Evolutionary conservation across 2,113 vertebrate genomes (phyloP), one percentile per base, ranked within the genome.

Genomic region (Ageneiosus marmoratus): DNA sequence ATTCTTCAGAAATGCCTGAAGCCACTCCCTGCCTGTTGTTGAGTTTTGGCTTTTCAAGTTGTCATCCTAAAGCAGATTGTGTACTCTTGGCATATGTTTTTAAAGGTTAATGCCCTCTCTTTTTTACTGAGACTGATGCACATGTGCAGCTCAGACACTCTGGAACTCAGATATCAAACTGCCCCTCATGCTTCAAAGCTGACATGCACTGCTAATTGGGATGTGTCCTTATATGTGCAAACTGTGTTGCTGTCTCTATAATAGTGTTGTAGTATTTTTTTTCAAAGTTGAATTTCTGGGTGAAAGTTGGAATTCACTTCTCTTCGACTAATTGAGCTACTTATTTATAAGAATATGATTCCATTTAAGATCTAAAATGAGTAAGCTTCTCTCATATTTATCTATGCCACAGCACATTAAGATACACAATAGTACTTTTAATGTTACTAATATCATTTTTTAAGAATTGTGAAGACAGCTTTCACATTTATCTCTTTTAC

Each of bases 331-430:
- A 62, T 29, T 62, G 60, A 62, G 58, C 27, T 62, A 62, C 27
- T 63, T 32, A 63, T 63, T 32, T 29, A 16, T n/a, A 18, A 34
- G 5, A 16, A 65, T 9, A 65, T 65, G 29, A 18, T 34, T 62
- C 27, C 32, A 34, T 32, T 34, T 65, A 65, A 34, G 62, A 63
- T 16, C 29, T 18, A 32, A 63, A 63, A 18, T 32, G 6, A 56
- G 22, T 5, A 77, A 16, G 15, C 34, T 63, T 7, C 0, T 50
- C 58, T 27, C 5, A 60, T 24, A 27, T 60, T 60, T 65, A 15
- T 34, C 15, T 63, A 63, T 32, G 15, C 27, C 29, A 79, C 84
- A 81, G 51, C 44, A 85, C 62, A 41, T 55, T 24, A 70, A 41
- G 41, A 29, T 63, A 69, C 15, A 32, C 6, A 65, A 65, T 34